Conservation (phyloP, 2,888 invertebrate species). For the Willowsia nigromaculata region DNA sequence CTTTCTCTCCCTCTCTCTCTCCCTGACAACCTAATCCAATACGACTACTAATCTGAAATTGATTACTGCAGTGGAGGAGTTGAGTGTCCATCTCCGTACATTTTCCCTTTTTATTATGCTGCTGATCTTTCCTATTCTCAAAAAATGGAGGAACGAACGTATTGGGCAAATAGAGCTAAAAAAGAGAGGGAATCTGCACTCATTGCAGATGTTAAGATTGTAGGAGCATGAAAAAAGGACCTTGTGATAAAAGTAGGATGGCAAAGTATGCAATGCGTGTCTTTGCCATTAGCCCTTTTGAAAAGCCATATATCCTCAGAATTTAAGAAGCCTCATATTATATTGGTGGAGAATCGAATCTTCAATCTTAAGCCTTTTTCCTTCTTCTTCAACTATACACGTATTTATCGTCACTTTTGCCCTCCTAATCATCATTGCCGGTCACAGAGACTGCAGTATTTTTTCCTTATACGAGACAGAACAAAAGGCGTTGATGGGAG, state of each 20-base stretch:
- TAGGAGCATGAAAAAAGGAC: background rate
- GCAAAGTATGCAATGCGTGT: background rate
- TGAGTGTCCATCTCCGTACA: conserved; percentile 13
- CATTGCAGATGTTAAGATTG: conserved; percentile 4
- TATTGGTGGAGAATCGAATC: background rate
- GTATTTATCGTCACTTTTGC: background rate
- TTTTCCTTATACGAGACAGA: background rate
- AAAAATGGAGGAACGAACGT: background rate
- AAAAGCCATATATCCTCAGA: background rate
- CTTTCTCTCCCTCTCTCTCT: background rate
- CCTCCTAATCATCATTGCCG: background rate
- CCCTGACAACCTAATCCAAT: conserved; percentile 27
- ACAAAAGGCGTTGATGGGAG: too few species aligned
- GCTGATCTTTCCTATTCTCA: background rate
- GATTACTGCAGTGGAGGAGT: conserved; percentile 62
- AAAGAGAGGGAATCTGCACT: background rate
- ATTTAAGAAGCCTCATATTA: background rate
- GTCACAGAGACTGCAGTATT: background rate
- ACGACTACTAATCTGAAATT: conserved; percentile 48
- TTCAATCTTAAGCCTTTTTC: too few species aligned
- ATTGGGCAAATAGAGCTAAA: conserved; percentile 8
- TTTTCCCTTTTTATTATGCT: background rate
- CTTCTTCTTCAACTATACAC: background rate
- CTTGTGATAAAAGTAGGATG: background rate
- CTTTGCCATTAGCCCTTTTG: background rate